Evolutionary conservation across 53 echinoderm and acorn worm genomes (phyloP).

Genomic region (Antedon mediterranea): DNA sequence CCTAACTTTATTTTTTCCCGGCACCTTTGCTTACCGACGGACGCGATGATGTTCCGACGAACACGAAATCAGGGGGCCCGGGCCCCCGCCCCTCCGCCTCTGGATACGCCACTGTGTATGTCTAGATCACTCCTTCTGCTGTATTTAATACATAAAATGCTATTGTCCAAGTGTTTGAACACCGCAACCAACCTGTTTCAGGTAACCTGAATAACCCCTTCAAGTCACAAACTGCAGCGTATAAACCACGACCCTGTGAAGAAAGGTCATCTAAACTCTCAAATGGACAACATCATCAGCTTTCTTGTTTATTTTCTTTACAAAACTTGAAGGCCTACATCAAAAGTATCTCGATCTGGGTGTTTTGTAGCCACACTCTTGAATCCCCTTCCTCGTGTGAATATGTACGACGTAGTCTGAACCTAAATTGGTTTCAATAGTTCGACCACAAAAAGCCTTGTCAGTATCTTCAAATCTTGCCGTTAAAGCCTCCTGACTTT

Average conservation of each 20-base stretch:
- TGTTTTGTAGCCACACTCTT: constrained; percentile 24
- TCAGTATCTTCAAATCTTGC: constrained; percentile 9
- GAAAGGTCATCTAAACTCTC: constrained; percentile 6
- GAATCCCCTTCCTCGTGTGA: constrained; percentile 36
- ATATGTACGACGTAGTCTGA: background rate
- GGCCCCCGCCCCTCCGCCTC: too few relatives aligned
- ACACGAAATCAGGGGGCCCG: too few relatives aligned
- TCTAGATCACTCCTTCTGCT: constrained; percentile 16
- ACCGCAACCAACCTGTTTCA: background rate
- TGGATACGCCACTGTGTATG: too few relatives aligned
- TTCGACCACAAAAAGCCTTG: background rate
- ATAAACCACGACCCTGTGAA: background rate
- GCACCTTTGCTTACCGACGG: too few relatives aligned
- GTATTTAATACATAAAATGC: constrained; percentile 22
- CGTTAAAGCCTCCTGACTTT: constrained; percentile 24
- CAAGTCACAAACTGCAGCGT: constrained; percentile 21
- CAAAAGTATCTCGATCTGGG: constrained; percentile 25
- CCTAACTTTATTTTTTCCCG: too few relatives aligned
- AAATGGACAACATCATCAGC: constrained; percentile 31
- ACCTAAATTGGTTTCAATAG: background rate
- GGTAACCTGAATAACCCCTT: background rate
- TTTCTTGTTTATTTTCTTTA: background rate
- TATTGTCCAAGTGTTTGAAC: constrained; percentile 2
- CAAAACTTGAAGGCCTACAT: constrained; percentile 27
- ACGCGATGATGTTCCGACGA: too few relatives aligned